Evolutionary conservation across 2,797 vertebrate genomes (phyloP).

Genomic region (Pangasius mekongensis): DNA sequence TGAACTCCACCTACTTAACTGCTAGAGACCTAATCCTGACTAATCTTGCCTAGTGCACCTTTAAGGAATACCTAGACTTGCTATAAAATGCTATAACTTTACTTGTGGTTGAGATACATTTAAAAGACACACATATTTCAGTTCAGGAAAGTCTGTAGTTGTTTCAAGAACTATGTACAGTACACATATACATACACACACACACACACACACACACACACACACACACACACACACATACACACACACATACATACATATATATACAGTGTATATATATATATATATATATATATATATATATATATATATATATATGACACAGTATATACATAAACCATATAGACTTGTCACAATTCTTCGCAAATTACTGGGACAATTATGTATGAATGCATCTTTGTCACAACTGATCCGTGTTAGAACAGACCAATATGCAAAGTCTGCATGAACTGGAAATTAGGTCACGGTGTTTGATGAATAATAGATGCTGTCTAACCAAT

Average conservation of each 20-base stretch:
- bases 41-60: neutral
- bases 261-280: no score
- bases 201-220: no score
- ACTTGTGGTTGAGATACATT: no score
- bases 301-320: no score
- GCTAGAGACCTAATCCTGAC: neutral
- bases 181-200: no score
- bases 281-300: no score
- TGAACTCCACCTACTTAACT: neutral
- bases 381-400: neutral
- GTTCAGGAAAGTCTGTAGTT: neutral
- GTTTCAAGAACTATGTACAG: no score
- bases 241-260: no score
- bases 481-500: conserved; percentile 11
- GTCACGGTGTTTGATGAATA: conserved; percentile 15
- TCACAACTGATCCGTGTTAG: neutral
- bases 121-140: neutral
- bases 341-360: neutral
- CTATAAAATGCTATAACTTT: no score
- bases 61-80: neutral
- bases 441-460: conserved; percentile 11
- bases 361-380: neutral
- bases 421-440: conserved; percentile 1
- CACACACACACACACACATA: no score
- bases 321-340: neutral